phyloP scores from a whole-genome alignment of 2,113 vertebrate species.

The Misgurnus anguillicaudatus region DNA sequence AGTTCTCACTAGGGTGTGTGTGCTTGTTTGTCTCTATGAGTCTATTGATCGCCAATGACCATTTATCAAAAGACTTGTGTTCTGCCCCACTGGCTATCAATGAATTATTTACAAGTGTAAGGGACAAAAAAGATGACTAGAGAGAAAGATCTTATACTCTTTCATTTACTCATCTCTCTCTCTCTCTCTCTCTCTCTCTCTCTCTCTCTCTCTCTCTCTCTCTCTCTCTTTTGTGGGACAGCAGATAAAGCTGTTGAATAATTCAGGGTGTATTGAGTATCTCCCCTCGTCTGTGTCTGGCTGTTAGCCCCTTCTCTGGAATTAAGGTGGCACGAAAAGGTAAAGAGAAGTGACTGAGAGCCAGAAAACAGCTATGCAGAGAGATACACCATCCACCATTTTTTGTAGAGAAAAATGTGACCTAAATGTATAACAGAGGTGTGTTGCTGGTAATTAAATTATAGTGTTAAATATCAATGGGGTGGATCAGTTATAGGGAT shows the following conservation, averaged over 20 bases:
- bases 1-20: conserved; percentile 4
- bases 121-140: conserved; percentile 12
- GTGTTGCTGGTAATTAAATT: too few species aligned
- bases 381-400: not conserved
- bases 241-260: conserved; percentile 55
- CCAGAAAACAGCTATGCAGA: not conserved
- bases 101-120: conserved; percentile 45
- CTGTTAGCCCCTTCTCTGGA: conserved; percentile 40
- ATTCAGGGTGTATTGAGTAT: conserved; percentile 46
- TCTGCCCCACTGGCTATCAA: conserved; percentile 20
- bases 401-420: conserved; percentile 20
- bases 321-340: not conserved
- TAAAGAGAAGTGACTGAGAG: conserved; percentile 1
- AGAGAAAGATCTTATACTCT: conserved; percentile 11
- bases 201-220: not conserved
- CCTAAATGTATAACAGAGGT: not conserved
- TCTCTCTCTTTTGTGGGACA: conserved; percentile 25
- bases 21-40: not conserved
- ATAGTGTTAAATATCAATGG: too few species aligned
- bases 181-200: not conserved
- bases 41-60: conserved; percentile 26
- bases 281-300: conserved; percentile 42
- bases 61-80: conserved; percentile 35
- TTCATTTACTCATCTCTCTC: not conserved
- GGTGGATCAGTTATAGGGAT: too few species aligned